Conservation (phyloP, 2,888 invertebrate genomes). For the Temnothorax rugatulus region DNA sequence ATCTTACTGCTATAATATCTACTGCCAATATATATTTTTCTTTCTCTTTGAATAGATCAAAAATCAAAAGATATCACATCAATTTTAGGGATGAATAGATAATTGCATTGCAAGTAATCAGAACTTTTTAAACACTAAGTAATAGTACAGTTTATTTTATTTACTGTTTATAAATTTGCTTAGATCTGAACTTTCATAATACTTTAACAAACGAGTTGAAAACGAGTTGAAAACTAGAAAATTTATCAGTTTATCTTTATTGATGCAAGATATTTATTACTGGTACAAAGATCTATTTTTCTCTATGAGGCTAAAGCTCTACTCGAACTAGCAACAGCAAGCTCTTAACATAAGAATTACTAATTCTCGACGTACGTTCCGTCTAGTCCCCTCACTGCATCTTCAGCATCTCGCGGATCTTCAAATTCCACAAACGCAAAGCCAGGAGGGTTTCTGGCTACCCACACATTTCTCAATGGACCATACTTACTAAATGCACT, state of each 20-base stretch:
- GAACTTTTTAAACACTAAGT: too few relatives aligned
- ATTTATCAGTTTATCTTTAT: neutral
- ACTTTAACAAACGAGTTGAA: too few relatives aligned
- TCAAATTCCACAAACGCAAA: constrained; percentile 97
- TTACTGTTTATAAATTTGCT: neutral
- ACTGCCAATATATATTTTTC: neutral
- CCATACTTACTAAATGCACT: constrained; percentile 96
- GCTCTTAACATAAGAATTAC: neutral
- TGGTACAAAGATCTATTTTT: neutral
- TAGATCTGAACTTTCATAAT: neutral
- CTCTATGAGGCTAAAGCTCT: neutral
- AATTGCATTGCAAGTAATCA: neutral
- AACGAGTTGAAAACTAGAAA: too few relatives aligned
- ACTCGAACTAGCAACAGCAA: too few relatives aligned
- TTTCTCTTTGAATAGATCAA: neutral
- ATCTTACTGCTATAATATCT: too few relatives aligned
- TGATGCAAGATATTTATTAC: neutral
- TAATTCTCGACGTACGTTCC: constrained; percentile 90
- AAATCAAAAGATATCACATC: neutral
- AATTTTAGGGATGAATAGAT: neutral
- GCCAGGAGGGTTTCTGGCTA: constrained; percentile 96
- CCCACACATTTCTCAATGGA: constrained; percentile 96
- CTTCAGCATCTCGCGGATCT: constrained; percentile 95
- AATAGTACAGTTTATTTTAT: neutral
- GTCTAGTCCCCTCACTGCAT: constrained; percentile 93